Base-by-base conservation (phyloP, 2,888 invertebrate species). In the Tachystola acroxantha region DNA sequence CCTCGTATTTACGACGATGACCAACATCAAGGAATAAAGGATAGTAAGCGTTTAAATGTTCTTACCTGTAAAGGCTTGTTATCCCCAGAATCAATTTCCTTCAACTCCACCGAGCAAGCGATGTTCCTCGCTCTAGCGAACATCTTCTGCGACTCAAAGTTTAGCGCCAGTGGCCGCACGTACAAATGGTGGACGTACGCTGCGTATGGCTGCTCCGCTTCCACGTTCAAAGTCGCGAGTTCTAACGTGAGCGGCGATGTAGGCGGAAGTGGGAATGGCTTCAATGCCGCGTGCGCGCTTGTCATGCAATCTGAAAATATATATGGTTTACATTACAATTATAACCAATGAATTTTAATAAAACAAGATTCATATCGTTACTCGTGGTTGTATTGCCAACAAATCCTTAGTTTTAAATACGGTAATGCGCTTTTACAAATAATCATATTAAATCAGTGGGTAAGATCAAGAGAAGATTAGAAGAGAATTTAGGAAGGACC, bases 121-220 rank as follows among this genome's bases (percentile, higher is more conserved):
- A 99, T 96, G 72, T 99, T 99, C 63, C 99, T 90, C 1, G 99
- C 98, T 65, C 97, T 89, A 0, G 94, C 93, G 64, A 97, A 97
- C 55, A 93, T 88, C 70, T 96, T 97, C 77, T 98, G 97, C 33
- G 94, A 93, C 73, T 97, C 98, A 62, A 96, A 97, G 69, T 92
- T 94, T 37, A 98, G 85, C 37, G 89, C 88, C 50, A 94, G 85
- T 0, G 99, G 99, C 66, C 98, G 96, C 10, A 99, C 93, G 73
- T 96, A 99, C 25, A 99, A 86, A 69, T 97, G 94, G 78, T 99
- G 98, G 14, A 93, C 85, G 77, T 93, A 98, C 12, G 91, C 91
- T 2, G 94, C 93, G 64, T 94, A 93, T 0, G 97, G 96, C 71
- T 94, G 91, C 51, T 93, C 94, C 0, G 90, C 89, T 41, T 85